Evolutionary conservation across 2,797 vertebrate genomes (phyloP), one percentile per base, ranked within the genome.

Genomic region (Urophycis tenuis): DNA sequence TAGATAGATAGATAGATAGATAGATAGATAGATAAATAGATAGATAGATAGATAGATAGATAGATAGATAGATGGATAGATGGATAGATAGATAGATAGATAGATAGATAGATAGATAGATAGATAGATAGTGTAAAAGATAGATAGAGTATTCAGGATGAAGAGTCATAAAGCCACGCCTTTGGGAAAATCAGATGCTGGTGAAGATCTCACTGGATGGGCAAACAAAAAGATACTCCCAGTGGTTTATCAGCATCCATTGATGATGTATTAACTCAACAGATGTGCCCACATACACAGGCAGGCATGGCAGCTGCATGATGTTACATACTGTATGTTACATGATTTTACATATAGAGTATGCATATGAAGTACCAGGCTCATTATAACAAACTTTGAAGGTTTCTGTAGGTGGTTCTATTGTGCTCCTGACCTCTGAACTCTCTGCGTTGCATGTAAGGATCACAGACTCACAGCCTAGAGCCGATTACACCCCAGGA

Each of bases 101-200:
- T n/a, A n/a, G n/a, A n/a, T n/a, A n/a, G n/a, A n/a, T n/a, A n/a
- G n/a, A n/a, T n/a, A n/a, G n/a, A n/a, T n/a, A n/a, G n/a, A n/a
- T n/a, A n/a, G n/a, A n/a, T n/a, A n/a, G n/a, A n/a, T n/a, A n/a
- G 39, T 41, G 39, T 41, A 53, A 19, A 5, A n/a, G 22, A 60
- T 19, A 60, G 49, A 60, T 60, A n/a, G 49, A 69, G 34, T 29
- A 64, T 29, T 64, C 60, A 70, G 53, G n/a, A 25, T 71, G 60
- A 67, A 75, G 31, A 75, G 11, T 45, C 19, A 17, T 30, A 73
- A 75, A 70, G 25, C n/a, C n/a, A n/a, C n/a, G n/a, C n/a, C n/a
- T n/a, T n/a, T n/a, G n/a, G n/a, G n/a, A n/a, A 29, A 5, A 64
- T 25, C 22, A 15, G 10, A 64, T n/a, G 11, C 25, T 29, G 60